Evolutionary conservation across 2,888 invertebrate species (phyloP), one percentile per base, ranked within the genome.

Genomic region (Candidula unifasciata): DNA sequence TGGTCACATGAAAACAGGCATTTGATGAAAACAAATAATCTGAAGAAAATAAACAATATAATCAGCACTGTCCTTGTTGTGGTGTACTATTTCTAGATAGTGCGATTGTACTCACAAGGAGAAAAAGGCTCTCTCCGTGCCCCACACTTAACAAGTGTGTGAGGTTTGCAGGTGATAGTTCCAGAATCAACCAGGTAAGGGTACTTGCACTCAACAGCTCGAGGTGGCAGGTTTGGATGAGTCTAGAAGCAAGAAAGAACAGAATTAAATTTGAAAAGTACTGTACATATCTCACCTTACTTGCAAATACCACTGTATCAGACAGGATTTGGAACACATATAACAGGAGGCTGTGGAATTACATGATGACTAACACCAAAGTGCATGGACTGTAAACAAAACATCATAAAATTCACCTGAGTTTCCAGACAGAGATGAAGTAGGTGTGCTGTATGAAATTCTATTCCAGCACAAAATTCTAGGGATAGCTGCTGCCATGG

Each of bases 121-220:
- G 88, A 85, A 13, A 87, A 85, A 13, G 90, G 90, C 69, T 89
- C 88, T 44, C 88, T 83, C 76, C 89, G 86, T 10, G 84, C 84
- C 18, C 88, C 89, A 86, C 91, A 91, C 13, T 83, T 83, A 16
- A 91, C 90, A 68, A 86, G 79, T 3, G 83, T 87, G 60, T 87
- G 89, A 2, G 83, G 85, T 37, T 85, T 88, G 87, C 91, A 90
- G 27, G 81, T 76, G 30, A 85, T 82, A 1, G 86, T 78, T 21
- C 68, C 71, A 8, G 85, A 44, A 52, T 90, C 89, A 77, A 89
- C 90, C 27, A 91, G 85, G 24, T 88, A 85, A 10, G 90, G 90
- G 74, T 90, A 90, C 18, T 86, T 86, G 81, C 91, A 90, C 80
- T 90, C 90, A 57, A 83, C 77, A 52, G 86, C 64, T 80, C 83